Evolutionary conservation across 2,113 vertebrate genomes (phyloP).

Genomic region (Perccottus glenii): DNA sequence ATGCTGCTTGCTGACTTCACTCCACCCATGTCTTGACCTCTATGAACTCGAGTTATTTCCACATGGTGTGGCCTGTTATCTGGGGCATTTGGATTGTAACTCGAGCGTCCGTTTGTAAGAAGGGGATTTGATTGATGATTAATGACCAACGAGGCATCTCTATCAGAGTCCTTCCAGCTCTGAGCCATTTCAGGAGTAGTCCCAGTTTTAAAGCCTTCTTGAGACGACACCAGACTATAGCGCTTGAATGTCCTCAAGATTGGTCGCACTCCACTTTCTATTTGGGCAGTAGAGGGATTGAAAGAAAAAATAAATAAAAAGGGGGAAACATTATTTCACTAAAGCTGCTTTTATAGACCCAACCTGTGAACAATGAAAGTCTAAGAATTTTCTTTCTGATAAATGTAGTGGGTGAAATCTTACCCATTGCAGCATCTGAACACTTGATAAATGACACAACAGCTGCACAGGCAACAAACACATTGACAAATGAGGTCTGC

Average conservation of each 20-base stretch:
- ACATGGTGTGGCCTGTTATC: not conserved
- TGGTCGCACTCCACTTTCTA: slow-evolving; percentile 8
- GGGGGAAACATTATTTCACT: not conserved
- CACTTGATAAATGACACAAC: slow-evolving; percentile 23
- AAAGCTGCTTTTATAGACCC: too few species aligned
- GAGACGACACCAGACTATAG: slow-evolving; percentile 1
- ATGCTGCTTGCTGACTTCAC: not conserved
- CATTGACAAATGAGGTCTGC: slow-evolving; percentile 40
- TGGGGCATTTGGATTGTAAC: not conserved
- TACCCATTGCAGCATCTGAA: slow-evolving; percentile 54
- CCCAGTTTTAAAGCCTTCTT: not conserved
- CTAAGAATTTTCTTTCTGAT: not conserved
- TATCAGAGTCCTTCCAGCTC: not conserved
- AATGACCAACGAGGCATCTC: not conserved
- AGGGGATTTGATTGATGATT: slow-evolving; percentile 12
- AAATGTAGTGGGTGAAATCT: slow-evolving; percentile 20
- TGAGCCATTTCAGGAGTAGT: not conserved
- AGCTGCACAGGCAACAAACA: slow-evolving; percentile 28
- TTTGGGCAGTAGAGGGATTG: not conserved
- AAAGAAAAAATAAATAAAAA: not conserved
- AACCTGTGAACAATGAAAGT: too few species aligned
- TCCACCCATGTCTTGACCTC: slow-evolving; percentile 2
- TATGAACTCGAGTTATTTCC: not conserved
- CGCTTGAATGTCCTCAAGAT: not conserved
- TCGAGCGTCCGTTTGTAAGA: not conserved